These are phyloP conservation scores for Leontocebus nigricollis DNA, from an alignment of 2,797 vertebrate genomes.

Conservation along the genomic window DNA sequence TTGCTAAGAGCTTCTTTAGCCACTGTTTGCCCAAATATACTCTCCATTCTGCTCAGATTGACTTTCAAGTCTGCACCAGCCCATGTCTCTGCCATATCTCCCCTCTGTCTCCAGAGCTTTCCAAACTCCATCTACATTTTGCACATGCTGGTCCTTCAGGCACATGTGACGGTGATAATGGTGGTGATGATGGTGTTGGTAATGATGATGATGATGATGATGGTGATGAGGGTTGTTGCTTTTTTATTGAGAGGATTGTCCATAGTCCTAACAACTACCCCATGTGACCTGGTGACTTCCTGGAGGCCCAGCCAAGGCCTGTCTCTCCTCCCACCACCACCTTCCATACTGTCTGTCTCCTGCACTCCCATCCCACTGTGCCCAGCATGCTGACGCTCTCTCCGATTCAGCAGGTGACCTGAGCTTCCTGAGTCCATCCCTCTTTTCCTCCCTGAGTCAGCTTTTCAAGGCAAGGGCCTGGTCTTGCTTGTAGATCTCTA, in stretches of 20 bases:
- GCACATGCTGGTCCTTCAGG: background rate
- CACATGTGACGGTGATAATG: too few species aligned
- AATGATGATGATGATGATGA: too few species aligned
- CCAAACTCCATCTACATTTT: background rate
- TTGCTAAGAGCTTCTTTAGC: background rate
- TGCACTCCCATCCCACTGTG: accelerated
- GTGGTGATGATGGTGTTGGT: too few species aligned
- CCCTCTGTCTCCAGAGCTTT: background rate
- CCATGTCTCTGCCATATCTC: accelerated
- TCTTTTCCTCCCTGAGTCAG: background rate
- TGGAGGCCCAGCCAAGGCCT: background rate
- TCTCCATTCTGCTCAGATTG: background rate
- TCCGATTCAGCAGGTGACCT: background rate
- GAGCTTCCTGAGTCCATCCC: accelerated
- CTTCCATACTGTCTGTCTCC: background rate
- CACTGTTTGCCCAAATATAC: background rate
- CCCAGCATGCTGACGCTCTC: background rate
- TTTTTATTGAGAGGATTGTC: too few species aligned
- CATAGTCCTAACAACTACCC: background rate
- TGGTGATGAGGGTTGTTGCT: too few species aligned
- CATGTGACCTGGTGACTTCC: background rate
- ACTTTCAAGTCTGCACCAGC: accelerated
- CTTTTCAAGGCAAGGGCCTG: background rate
- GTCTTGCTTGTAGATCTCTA: background rate
- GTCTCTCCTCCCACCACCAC: too few species aligned